Evolutionary conservation across 2,797 vertebrate species (phyloP).

Genomic region (Tamandua tetradactyla): DNA sequence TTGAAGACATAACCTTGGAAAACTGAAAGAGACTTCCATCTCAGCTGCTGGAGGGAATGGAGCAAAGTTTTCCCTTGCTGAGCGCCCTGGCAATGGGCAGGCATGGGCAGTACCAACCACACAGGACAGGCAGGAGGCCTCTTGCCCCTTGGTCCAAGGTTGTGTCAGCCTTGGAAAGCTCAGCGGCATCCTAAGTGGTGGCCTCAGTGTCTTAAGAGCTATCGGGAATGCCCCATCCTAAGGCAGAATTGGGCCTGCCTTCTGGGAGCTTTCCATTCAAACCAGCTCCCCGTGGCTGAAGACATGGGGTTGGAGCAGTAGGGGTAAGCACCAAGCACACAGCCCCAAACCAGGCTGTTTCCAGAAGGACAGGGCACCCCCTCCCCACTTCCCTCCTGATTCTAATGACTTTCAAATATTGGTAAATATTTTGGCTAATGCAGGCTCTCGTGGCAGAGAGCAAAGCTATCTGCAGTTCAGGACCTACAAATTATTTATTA

Average conservation of each 20-base stretch:
- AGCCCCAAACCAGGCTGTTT: not conserved
- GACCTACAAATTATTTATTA: constrained; percentile 93
- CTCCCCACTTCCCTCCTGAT: constrained; percentile 51
- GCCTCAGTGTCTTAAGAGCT: not conserved
- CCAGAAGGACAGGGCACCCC: not conserved
- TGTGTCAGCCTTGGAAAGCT: accelerated
- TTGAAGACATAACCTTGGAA: not conserved
- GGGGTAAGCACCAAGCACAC: accelerated
- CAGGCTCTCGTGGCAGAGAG: constrained; percentile 87
- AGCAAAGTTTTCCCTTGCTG: accelerated
- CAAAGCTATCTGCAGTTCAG: constrained; percentile 83
- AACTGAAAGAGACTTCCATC: not conserved
- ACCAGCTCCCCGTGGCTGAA: not conserved
- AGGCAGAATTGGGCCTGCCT: accelerated
- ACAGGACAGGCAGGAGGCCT: not conserved
- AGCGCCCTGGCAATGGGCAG: accelerated
- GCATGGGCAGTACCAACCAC: not conserved
- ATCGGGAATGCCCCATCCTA: not conserved
- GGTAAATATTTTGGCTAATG: constrained; percentile 93
- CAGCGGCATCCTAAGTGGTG: not conserved
- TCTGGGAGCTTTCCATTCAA: not conserved
- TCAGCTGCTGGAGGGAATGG: not conserved
- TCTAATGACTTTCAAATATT: constrained; percentile 73
- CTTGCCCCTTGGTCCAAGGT: not conserved
- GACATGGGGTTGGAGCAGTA: not conserved